These are phyloP conservation scores for Trypoxylon attenuatum DNA, from an alignment of 2,888 invertebrate genomes.

Conservation along the genomic window DNA sequence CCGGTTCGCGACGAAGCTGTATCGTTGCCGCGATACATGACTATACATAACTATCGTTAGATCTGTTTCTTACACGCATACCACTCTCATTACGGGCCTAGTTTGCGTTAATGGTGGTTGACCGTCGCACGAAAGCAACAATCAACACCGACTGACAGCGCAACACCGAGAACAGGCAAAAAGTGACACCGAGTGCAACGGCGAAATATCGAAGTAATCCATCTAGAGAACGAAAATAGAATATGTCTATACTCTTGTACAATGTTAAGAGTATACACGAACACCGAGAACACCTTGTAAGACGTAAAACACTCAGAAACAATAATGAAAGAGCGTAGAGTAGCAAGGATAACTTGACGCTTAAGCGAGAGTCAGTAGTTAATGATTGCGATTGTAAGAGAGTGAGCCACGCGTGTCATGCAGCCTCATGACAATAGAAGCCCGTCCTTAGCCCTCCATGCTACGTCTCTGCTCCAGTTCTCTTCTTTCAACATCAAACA, in stretches of 20 bases:
- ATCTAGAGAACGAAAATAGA: conserved; percentile 20
- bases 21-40: too few relatives aligned
- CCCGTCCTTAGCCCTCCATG: not conserved
- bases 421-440: not conserved
- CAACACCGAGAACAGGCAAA: conserved; percentile 61
- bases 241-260: conserved; percentile 8
- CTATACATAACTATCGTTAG: too few relatives aligned
- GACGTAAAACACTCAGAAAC: conserved; percentile 44
- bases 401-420: too few relatives aligned
- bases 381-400: too few relatives aligned
- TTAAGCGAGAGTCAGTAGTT: conserved; percentile 46
- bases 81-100: too few relatives aligned
- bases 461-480: not conserved
- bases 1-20: too few relatives aligned
- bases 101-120: conserved; percentile 3
- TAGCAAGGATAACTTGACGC: conserved; percentile 31
- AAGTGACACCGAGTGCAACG: conserved; percentile 59
- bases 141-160: conserved; percentile 39
- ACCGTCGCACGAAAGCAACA: conserved; percentile 33
- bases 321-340: conserved; percentile 30
- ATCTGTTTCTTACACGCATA: too few relatives aligned
- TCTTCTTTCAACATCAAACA: not conserved
- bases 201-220: conserved; percentile 36
- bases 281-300: conserved; percentile 47
- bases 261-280: conserved; percentile 27